Percentiles rank a stretch among this genome's conserved stretches.
These are phyloP conservation scores for Erethizon dorsatum DNA, from an alignment of 2,797 vertebrate genomes.

Conservation along the genomic window DNA sequence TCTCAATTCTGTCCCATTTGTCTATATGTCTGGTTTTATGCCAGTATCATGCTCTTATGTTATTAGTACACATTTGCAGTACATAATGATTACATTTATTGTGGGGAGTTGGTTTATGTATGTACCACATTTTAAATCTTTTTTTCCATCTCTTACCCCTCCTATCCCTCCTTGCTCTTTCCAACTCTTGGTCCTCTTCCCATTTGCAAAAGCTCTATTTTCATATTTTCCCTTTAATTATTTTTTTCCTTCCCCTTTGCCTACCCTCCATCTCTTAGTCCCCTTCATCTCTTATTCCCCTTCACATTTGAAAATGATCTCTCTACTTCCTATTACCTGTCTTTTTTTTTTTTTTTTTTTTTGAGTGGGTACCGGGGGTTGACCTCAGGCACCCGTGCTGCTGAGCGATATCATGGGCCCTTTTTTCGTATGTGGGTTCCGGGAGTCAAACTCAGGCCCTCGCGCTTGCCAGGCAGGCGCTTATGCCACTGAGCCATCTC, in stretches of 20 bases:
- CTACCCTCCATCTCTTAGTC: not conserved
- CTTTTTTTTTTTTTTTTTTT: not conserved
- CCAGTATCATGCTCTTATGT: not conserved
- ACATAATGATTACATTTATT: not conserved
- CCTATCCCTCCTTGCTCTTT: not conserved
- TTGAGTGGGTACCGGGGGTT: too few species aligned
- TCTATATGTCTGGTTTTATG: not conserved
- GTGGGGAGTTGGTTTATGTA: not conserved
- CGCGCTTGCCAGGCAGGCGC: too few species aligned
- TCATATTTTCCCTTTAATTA: not conserved
- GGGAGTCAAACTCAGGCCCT: too few species aligned
- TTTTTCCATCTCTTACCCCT: not conserved
- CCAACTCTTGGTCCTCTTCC: not conserved
- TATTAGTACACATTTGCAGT: not conserved
- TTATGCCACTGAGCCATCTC: too few species aligned
- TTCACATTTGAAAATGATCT: not conserved
- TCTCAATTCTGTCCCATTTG: not conserved
- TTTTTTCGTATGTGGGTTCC: too few species aligned
- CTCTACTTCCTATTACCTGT: not conserved
- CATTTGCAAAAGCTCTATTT: not conserved
- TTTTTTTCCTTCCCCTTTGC: not conserved
- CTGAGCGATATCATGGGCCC: too few species aligned
- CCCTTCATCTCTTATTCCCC: not conserved
- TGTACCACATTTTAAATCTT: not conserved
- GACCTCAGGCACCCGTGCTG: too few species aligned